Percentiles rank a stretch among this genome's conserved stretches.
phyloP scores from a whole-genome alignment of 1,140 invertebrate genomes.

The Saccostrea glomerata region DNA sequence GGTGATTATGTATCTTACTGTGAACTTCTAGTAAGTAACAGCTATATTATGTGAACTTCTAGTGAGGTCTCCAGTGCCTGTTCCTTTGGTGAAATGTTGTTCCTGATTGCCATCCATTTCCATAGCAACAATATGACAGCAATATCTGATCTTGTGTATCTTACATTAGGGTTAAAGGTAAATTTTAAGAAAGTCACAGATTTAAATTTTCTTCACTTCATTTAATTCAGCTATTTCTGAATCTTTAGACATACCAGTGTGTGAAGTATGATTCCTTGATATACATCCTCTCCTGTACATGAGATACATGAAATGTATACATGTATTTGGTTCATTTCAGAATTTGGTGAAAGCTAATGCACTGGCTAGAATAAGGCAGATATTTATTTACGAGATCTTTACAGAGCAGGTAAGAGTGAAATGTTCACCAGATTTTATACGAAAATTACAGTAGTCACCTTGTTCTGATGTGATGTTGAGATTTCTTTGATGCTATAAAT shows the following conservation, averaged over 20 bases:
- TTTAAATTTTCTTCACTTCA: too few relatives aligned
- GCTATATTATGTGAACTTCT: slow-evolving; percentile 32
- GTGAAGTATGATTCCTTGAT: too few relatives aligned
- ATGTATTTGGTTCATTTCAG: slow-evolving; percentile 62
- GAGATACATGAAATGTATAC: too few relatives aligned
- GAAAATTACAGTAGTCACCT: background rate
- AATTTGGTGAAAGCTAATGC: slow-evolving; percentile 91
- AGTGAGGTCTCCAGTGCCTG: slow-evolving; percentile 74
- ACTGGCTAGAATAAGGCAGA: slow-evolving; percentile 93
- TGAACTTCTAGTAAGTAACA: slow-evolving; percentile 61
- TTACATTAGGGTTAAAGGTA: slow-evolving; percentile 97
- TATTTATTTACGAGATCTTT: slow-evolving; percentile 98
- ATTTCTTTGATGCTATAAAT: background rate
- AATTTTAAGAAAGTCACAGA: too few relatives aligned
- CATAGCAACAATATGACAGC: slow-evolving; percentile 94
- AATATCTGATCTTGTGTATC: slow-evolving; percentile 95
- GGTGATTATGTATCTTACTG: too few relatives aligned
- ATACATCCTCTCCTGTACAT: too few relatives aligned
- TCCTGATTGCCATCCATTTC: slow-evolving; percentile 97
- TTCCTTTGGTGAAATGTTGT: slow-evolving; percentile 95
- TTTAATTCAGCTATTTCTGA: too few relatives aligned
- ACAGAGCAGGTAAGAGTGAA: slow-evolving; percentile 90
- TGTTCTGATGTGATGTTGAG: too few relatives aligned
- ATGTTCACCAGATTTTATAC: background rate
- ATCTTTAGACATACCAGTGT: too few relatives aligned